Conservation (phyloP, 2,888 invertebrate species). For the Argynnis bischoffii region DNA sequence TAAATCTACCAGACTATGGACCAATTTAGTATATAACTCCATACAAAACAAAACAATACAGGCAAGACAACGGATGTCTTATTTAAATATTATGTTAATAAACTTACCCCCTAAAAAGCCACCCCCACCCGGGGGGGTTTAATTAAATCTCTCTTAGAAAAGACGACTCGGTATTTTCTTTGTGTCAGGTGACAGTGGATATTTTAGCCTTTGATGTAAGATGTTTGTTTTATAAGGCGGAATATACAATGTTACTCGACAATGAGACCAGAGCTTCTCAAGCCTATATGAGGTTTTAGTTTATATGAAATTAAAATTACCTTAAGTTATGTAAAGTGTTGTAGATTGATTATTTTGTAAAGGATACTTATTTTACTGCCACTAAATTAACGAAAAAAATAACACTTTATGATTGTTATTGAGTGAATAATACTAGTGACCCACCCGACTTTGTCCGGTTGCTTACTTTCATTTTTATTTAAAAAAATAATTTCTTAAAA, state of each 20-base stretch:
- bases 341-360: too few relatives aligned
- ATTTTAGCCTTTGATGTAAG: slow-evolving; percentile 36
- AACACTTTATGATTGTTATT: too few relatives aligned
- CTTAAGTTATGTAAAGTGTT: too few relatives aligned
- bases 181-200: slow-evolving; percentile 49
- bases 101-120: slow-evolving; percentile 55
- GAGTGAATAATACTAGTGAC: too few relatives aligned
- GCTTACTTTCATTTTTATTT: too few relatives aligned
- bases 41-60: slow-evolving; percentile 26
- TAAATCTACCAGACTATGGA: slow-evolving; percentile 11
- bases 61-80: slow-evolving; percentile 41
- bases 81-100: slow-evolving; percentile 81
- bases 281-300: too few relatives aligned
- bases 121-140: slow-evolving; percentile 55
- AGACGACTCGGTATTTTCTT: slow-evolving; percentile 74
- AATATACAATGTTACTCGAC: not conserved
- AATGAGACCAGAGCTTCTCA: too few relatives aligned
- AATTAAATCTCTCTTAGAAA: slow-evolving; percentile 76
- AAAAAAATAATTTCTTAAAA: too few relatives aligned
- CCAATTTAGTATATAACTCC: slow-evolving; percentile 8
- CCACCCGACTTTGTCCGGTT: too few relatives aligned
- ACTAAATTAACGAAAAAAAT: too few relatives aligned
- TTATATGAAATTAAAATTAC: too few relatives aligned
- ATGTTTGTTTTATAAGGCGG: slow-evolving; percentile 24
- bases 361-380: too few relatives aligned